phyloP scores from a whole-genome alignment of 2,888 invertebrate species.

The Argyra leucocephala region DNA sequence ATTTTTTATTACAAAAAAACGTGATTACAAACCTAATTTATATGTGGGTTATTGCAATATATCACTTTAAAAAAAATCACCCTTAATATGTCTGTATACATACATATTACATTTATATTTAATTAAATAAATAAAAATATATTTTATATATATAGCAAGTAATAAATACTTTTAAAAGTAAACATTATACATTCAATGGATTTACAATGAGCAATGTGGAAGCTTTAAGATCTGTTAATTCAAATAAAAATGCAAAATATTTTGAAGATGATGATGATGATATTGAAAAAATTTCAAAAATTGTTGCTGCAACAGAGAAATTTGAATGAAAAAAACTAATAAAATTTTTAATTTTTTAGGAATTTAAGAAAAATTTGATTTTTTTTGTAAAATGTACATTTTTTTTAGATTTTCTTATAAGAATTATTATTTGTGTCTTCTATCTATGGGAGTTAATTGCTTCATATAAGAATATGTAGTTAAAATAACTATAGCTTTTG shows the following conservation, averaged over 20 bases:
- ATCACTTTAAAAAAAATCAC: no score
- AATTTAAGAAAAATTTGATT: no score
- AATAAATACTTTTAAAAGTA: constrained; percentile 55
- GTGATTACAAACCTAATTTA: no score
- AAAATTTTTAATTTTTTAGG: background rate
- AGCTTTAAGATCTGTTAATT: constrained; percentile 23
- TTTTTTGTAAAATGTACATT: no score
- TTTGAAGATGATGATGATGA: constrained; percentile 11
- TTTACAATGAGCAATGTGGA: constrained; percentile 30
- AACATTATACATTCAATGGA: constrained; percentile 41
- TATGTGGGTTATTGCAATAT: no score
- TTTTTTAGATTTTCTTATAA: no score
- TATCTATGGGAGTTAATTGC: no score
- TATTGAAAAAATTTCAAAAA: constrained; percentile 15
- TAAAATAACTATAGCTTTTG: no score
- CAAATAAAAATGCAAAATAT: constrained; percentile 13
- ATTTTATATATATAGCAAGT: constrained; percentile 51
- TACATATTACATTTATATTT: background rate
- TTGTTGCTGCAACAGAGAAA: constrained; percentile 3
- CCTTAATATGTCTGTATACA: no score
- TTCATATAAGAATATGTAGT: no score
- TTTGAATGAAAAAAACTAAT: background rate
- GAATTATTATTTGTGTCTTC: no score
- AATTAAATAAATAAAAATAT: background rate
- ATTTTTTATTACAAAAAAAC: no score